These are phyloP conservation scores for Zootermopsis nevadensis DNA, from an alignment of 2,888 invertebrate genomes.

Conservation along the genomic window DNA sequence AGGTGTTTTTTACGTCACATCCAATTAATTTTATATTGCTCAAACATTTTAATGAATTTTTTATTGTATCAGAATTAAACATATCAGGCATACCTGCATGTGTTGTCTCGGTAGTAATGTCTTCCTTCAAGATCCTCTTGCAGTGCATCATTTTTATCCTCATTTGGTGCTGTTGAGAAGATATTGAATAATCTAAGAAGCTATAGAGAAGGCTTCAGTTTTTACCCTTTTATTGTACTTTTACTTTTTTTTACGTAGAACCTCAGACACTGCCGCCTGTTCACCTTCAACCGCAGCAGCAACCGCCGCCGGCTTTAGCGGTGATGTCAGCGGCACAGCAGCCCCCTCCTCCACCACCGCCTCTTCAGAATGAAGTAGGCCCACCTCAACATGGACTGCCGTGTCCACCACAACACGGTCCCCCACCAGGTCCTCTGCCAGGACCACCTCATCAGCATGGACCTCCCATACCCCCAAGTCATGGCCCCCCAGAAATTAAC, in stretches of 20 bases:
- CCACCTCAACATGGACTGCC: conserved; percentile 45
- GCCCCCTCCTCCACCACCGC: conserved; percentile 64
- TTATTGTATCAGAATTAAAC: too few relatives aligned
- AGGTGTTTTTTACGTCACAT: too few relatives aligned
- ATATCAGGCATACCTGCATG: too few relatives aligned
- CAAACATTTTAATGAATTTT: too few relatives aligned
- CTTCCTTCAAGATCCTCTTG: too few relatives aligned
- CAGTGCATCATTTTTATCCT: too few relatives aligned
- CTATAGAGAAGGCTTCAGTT: too few relatives aligned
- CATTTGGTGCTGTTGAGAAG: too few relatives aligned
- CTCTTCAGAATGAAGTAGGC: conserved; percentile 54
- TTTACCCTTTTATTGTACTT: too few relatives aligned
- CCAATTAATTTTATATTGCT: too few relatives aligned
- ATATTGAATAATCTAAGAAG: too few relatives aligned
- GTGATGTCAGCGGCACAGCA: conserved; percentile 39
- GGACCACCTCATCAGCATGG: conserved; percentile 54
- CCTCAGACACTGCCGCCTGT: conserved; percentile 25
- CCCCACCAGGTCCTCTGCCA: conserved; percentile 55
- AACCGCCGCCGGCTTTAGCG: conserved; percentile 25
- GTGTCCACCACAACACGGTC: conserved; percentile 54
- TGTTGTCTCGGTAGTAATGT: too few relatives aligned
- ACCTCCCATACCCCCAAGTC: conserved; percentile 55
- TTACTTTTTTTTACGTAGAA: background rate
- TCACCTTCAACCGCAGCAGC: conserved; percentile 50
- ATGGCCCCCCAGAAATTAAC: conserved; percentile 54